Evolutionary conservation across 92 coral and sea anemone genomes (phyloP).

Genomic region (Zoanthus gigantus): DNA sequence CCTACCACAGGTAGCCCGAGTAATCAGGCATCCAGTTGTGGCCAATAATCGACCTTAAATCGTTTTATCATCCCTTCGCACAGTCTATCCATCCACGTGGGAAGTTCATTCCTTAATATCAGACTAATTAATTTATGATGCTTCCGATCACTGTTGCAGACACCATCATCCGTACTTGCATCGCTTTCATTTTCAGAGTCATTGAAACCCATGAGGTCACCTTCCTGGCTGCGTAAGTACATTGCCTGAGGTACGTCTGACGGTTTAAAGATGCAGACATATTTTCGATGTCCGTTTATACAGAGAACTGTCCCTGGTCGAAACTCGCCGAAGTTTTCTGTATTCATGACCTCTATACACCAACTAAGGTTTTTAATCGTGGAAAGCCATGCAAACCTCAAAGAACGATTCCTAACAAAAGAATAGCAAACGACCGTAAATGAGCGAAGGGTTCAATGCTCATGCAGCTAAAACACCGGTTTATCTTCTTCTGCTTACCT

Average conservation of each 20-base stretch:
- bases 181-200: conserved; percentile 78
- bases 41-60: conserved; percentile 84
- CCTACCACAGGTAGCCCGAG: no score
- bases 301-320: conserved; percentile 92
- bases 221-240: conserved; percentile 67
- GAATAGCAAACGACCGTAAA: background rate
- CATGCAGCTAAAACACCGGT: no score
- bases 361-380: conserved; percentile 87
- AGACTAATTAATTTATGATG: conserved; percentile 77
- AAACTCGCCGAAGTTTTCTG: conserved; percentile 88
- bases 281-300: conserved; percentile 83
- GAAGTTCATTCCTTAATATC: conserved; percentile 73
- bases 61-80: conserved; percentile 86
- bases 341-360: conserved; percentile 96
- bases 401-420: conserved; percentile 59
- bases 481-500: no score
- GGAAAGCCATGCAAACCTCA: conserved; percentile 91
- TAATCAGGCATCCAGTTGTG: conserved; percentile 50
- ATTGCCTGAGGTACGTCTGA: conserved; percentile 54
- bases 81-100: conserved; percentile 85
- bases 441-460: no score
- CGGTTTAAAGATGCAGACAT: conserved; percentile 84
- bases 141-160: conserved; percentile 67
- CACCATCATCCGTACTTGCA: conserved; percentile 52
- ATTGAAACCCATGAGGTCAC: conserved; percentile 84